These are phyloP conservation scores for Agraylea sexmaculata DNA, from an alignment of 1,140 invertebrate genomes.

Conservation along the genomic window DNA sequence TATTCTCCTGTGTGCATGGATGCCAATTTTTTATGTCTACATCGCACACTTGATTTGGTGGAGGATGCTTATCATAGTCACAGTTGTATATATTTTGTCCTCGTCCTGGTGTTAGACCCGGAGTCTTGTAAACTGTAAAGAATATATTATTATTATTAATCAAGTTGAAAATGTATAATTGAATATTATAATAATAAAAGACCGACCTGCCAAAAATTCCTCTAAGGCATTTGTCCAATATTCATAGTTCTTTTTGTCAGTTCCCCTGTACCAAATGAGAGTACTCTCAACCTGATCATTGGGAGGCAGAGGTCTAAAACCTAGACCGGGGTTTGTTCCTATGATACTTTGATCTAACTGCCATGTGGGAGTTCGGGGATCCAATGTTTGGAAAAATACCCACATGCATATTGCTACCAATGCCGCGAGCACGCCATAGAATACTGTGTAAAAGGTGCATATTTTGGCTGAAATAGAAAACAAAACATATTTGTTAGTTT, in stretches of 20 bases:
- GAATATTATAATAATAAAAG: conserved; percentile 10
- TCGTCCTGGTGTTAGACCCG: conserved; percentile 50
- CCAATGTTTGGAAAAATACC: conserved; percentile 83
- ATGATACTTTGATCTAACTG: conserved; percentile 71
- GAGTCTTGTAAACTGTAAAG: conserved; percentile 53
- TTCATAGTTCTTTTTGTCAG: conserved; percentile 57
- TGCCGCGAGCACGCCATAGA: conserved; percentile 75
- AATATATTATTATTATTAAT: conserved; percentile 8
- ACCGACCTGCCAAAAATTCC: conserved; percentile 57
- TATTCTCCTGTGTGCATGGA: conserved; percentile 55
- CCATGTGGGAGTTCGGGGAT: conserved; percentile 76
- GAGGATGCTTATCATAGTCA: conserved; percentile 46
- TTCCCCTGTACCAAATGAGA: conserved; percentile 82
- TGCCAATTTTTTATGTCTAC: conserved; percentile 52
- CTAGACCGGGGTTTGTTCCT: conserved; percentile 84
- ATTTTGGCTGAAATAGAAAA: conserved; percentile 64
- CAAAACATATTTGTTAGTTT: conserved; percentile 10
- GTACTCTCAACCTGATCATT: conserved; percentile 77
- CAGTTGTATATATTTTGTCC: conserved; percentile 57
- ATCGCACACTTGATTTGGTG: conserved; percentile 56
- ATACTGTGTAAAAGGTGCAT: conserved; percentile 81
- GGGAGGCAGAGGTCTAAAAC: conserved; percentile 81
- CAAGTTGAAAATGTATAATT: no score
- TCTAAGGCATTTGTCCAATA: conserved; percentile 65
- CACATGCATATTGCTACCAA: conserved; percentile 84